Conservation (phyloP, 2,888 invertebrate genomes). For the Idaea dimidiata region DNA sequence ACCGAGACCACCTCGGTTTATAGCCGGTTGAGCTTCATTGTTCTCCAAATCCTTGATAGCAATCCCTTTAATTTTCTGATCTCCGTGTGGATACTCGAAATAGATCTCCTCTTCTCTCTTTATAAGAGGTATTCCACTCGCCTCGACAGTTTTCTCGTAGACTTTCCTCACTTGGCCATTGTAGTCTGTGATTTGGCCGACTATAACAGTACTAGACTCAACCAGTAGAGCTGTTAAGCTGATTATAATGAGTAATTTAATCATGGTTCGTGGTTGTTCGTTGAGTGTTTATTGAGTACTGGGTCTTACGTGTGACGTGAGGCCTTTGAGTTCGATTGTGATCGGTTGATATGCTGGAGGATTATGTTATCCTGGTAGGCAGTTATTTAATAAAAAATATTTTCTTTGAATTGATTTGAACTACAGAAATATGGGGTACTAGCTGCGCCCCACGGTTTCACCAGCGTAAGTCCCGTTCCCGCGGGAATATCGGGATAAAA, state of each 20-base stretch:
- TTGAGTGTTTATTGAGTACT: neutral
- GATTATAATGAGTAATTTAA: conserved; percentile 39
- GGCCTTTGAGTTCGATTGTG: conserved; percentile 7
- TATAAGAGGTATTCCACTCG: conserved; percentile 45
- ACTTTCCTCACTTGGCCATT: conserved; percentile 51
- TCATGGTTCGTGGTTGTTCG: conserved; percentile 35
- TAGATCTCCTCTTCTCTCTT: conserved; percentile 54
- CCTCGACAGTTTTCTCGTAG: conserved; percentile 45
- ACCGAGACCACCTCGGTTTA: conserved; percentile 65
- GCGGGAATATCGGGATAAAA: no score
- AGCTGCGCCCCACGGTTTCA: no score
- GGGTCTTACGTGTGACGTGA: neutral
- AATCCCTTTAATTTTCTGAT: conserved; percentile 67
- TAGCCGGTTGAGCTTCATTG: conserved; percentile 59
- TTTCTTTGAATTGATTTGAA: neutral
- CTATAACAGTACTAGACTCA: conserved; percentile 49
- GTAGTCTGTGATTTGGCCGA: conserved; percentile 56
- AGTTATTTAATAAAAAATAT: conserved; percentile 19
- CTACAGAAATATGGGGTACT: no score
- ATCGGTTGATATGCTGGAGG: neutral
- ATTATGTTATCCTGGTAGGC: conserved; percentile 4
- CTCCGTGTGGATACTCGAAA: conserved; percentile 52
- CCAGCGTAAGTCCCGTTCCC: no score
- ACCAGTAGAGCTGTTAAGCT: conserved; percentile 37
- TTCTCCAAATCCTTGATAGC: conserved; percentile 68